Percentiles rank a stretch among this genome's conserved stretches.
phyloP scores from a whole-genome alignment of 2,888 invertebrate species.

The Orthosia gracilis region DNA sequence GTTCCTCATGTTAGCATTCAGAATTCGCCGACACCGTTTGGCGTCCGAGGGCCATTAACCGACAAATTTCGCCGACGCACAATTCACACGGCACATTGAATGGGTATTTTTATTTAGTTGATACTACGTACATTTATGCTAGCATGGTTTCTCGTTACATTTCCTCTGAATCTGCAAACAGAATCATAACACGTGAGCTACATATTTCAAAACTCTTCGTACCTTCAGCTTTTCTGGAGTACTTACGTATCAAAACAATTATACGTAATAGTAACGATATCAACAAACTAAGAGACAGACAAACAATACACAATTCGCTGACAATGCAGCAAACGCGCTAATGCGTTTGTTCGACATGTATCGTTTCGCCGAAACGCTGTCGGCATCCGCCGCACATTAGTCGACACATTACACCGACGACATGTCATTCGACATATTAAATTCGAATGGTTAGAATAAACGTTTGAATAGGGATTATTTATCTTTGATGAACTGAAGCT shows the following conservation, averaged over 20 bases:
- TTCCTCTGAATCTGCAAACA: not conserved
- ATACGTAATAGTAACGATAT: too few relatives aligned
- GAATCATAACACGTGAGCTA: too few relatives aligned
- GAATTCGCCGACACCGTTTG: slow-evolving; percentile 50
- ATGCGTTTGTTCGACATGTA: slow-evolving; percentile 46
- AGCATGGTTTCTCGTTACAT: slow-evolving; percentile 44
- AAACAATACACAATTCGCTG: slow-evolving; percentile 44
- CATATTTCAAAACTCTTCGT: slow-evolving; percentile 16
- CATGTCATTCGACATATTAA: too few relatives aligned
- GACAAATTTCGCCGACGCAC: slow-evolving; percentile 56
- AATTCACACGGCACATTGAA: slow-evolving; percentile 61
- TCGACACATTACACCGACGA: slow-evolving; percentile 18
- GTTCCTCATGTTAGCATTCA: slow-evolving; percentile 53
- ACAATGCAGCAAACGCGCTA: slow-evolving; percentile 43
- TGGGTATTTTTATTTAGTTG: slow-evolving; percentile 62
- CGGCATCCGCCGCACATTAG: too few relatives aligned
- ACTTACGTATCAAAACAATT: not conserved
- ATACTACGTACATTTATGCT: slow-evolving; percentile 44
- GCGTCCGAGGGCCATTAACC: slow-evolving; percentile 61
- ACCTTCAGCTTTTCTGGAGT: not conserved
- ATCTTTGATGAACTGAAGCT: slow-evolving; percentile 26
- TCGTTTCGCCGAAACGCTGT: not conserved
- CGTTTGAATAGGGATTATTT: slow-evolving; percentile 39
- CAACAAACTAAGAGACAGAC: slow-evolving; percentile 31
- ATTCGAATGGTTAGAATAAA: slow-evolving; percentile 39